These are phyloP conservation scores for Nesidiocoris tenuis DNA, from an alignment of 2,888 invertebrate species.

Conservation along the genomic window DNA sequence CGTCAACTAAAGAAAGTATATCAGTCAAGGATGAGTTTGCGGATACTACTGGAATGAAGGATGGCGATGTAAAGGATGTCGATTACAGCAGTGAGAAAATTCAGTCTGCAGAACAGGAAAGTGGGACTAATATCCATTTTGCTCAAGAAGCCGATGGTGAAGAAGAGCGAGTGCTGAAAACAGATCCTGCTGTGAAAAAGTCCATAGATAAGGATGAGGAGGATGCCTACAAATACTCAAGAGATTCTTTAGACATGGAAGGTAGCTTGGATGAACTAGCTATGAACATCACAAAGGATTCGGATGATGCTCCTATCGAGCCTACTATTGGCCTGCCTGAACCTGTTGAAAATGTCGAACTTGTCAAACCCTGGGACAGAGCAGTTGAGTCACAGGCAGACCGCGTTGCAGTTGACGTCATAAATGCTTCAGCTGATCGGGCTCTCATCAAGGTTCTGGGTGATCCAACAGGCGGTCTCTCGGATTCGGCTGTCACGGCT, in stretches of 20 bases:
- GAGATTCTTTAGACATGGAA: constrained; percentile 30
- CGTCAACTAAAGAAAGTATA: neutral
- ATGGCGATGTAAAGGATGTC: neutral
- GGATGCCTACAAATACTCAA: neutral
- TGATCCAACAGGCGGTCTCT: constrained; percentile 21
- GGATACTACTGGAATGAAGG: neutral
- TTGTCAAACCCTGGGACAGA: neutral
- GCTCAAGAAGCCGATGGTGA: neutral
- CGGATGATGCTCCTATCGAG: constrained; percentile 16
- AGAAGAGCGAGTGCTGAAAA: neutral
- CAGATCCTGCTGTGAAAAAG: neutral
- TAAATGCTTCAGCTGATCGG: constrained; percentile 25
- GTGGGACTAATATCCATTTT: neutral
- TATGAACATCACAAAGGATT: constrained; percentile 32
- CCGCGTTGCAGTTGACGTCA: neutral
- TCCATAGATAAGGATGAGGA: neutral
- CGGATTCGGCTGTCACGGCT: constrained; percentile 15
- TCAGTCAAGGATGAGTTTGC: neutral
- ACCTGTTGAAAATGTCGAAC: neutral
- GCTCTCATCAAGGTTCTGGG: constrained; percentile 48
- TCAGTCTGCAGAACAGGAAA: neutral
- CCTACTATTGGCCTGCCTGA: constrained; percentile 24
- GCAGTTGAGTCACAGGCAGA: neutral
- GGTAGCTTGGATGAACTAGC: constrained; percentile 27
- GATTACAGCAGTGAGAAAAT: too few relatives aligned